Evolutionary conservation across 2,888 invertebrate species (phyloP), one percentile per base, ranked within the genome.

Genomic region (Habroteleia sp.): DNA sequence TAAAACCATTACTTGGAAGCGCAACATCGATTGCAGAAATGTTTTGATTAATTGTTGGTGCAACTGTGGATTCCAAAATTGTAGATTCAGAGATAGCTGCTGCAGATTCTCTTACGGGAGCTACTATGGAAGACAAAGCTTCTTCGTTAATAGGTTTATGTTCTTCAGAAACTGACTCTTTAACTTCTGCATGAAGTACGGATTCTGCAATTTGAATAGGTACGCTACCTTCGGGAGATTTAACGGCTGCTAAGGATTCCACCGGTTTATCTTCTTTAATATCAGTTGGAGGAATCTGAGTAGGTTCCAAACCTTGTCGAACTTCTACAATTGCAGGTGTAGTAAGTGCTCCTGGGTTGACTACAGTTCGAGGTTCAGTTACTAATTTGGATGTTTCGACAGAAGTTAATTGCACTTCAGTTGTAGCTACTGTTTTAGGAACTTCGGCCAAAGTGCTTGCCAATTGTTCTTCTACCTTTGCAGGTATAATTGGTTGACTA

Each of bases 191-290:
- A 62, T 87, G 84, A 2, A 88, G 78, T 42, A 88, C 86, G 1
- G 87, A 87, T 77, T 88, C 88, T 0, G 87, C 88, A 0, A 86
- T 85, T 78, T 87, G 86, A 48, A 87, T 84, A 0, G 87, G 87
- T 25, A 88, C 87, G 4, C 82, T 78, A 52, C 81, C 84, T 13
- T 81, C 81, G 7, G 72, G 44, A 2, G 60, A 33, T 39, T 77
- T n/a, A n/a, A n/a, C n/a, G n/a, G n/a, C n/a, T n/a, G n/a, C n/a
- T n/a, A n/a, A n/a, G n/a, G n/a, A n/a, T n/a, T n/a, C n/a, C n/a
- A n/a, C n/a, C n/a, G n/a, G n/a, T n/a, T n/a, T n/a, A n/a, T n/a
- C n/a, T n/a, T n/a, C n/a, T n/a, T n/a, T n/a, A n/a, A n/a, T n/a
- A n/a, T n/a, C n/a, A n/a, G n/a, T n/a, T n/a, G n/a, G n/a, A n/a